phyloP scores from a whole-genome alignment of 2,888 invertebrate species.

The Cyrtodaria siliqua region DNA sequence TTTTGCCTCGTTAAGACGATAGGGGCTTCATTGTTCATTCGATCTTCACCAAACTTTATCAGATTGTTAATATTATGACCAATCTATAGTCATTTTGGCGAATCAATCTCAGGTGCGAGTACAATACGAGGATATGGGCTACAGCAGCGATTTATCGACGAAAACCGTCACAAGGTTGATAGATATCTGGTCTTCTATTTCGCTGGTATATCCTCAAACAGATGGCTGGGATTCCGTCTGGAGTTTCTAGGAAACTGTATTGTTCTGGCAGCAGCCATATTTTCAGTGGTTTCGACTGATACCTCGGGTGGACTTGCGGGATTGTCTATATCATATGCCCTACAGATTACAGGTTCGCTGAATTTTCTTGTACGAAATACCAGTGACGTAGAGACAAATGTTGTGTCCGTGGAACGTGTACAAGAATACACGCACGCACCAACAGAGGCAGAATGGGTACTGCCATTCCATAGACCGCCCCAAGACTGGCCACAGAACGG shows the following conservation, averaged over 20 bases:
- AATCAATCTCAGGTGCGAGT: slow-evolving; percentile 87
- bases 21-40: too few relatives aligned
- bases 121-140: too few relatives aligned
- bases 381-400: slow-evolving; percentile 97
- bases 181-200: slow-evolving; percentile 90
- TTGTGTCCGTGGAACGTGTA: slow-evolving; percentile 98
- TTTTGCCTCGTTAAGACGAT: too few relatives aligned
- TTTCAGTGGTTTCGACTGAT: too few relatives aligned
- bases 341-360: slow-evolving; percentile 96
- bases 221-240: too few relatives aligned
- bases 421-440: slow-evolving; percentile 93
- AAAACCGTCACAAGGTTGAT: slow-evolving; percentile 81
- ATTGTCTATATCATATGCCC: too few relatives aligned
- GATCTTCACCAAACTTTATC: too few relatives aligned
- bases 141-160: too few relatives aligned
- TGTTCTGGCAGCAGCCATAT: too few relatives aligned
- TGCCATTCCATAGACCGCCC: slow-evolving; percentile 70
- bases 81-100: slow-evolving; percentile 85
- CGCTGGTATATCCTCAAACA: slow-evolving; percentile 83
- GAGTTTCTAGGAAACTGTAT: too few relatives aligned
- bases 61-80: too few relatives aligned
- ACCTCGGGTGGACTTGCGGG: too few relatives aligned
- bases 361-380: slow-evolving; percentile 98
- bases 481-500: slow-evolving; percentile 83
- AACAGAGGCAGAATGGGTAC: slow-evolving; percentile 84